phyloP scores from a whole-genome alignment of 2,113 vertebrate genomes.

The Microcebus lehilahytsara region DNA sequence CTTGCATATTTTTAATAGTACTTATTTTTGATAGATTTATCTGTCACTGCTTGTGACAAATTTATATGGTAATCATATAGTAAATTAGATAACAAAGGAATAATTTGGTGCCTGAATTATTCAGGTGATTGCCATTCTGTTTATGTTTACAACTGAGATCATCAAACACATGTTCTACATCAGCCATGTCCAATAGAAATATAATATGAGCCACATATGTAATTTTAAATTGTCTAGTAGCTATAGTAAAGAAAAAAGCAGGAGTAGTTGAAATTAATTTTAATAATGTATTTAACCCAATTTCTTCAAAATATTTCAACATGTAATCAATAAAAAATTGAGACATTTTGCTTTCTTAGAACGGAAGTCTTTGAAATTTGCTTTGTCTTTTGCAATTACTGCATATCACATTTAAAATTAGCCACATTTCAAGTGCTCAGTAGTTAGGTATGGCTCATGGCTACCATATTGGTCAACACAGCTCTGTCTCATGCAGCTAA shows the following conservation, averaged over 20 bases:
- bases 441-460: neutral
- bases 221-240: neutral
- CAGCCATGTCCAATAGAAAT: neutral
- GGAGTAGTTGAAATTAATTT: neutral
- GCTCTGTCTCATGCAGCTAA: neutral
- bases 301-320: neutral
- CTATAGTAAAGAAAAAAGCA: neutral
- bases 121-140: neutral
- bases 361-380: neutral
- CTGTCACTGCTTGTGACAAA: neutral
- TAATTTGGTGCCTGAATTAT: neutral
- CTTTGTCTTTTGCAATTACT: neutral
- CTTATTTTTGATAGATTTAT: constrained; percentile 22
- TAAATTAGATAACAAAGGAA: neutral
- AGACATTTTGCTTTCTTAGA: neutral
- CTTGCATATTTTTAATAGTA: neutral
- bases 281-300: neutral
- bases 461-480: neutral
- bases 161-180: neutral
- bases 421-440: neutral
- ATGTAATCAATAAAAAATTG: neutral
- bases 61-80: neutral
- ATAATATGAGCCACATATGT: neutral
- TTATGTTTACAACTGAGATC: neutral
- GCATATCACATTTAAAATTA: neutral